phyloP scores from a whole-genome alignment of 2,113 vertebrate species.

The Hippocampus zosterae region DNA sequence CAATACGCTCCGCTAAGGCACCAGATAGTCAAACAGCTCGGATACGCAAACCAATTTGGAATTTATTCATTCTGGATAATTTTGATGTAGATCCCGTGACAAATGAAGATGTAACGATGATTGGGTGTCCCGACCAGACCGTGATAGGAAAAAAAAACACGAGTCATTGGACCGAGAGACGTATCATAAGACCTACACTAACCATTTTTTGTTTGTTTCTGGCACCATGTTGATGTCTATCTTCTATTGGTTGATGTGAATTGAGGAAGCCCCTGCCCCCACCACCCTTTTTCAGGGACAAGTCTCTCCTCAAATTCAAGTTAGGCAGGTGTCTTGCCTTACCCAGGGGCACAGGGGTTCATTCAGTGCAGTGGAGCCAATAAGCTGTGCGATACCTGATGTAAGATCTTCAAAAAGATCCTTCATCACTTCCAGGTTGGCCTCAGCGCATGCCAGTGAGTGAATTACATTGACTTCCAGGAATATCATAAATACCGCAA shows the following conservation, averaged over 20 bases:
- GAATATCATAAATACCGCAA: constrained; percentile 40
- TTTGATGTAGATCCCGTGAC: background rate
- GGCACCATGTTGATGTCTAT: background rate
- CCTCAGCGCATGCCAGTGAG: constrained; percentile 15
- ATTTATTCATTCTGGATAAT: background rate
- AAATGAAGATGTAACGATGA: background rate
- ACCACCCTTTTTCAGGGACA: constrained; percentile 11
- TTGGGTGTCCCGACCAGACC: background rate
- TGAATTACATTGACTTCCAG: constrained; percentile 41
- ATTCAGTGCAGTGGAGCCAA: background rate
- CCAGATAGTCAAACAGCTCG: background rate
- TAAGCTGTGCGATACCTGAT: constrained; percentile 27
- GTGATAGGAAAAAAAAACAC: background rate
- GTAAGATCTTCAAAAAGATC: constrained; percentile 19
- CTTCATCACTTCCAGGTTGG: constrained; percentile 9
- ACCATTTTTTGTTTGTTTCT: background rate
- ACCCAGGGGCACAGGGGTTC: constrained; percentile 8
- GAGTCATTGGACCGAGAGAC: background rate
- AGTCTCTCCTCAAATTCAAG: constrained; percentile 21
- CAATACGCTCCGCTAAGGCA: background rate
- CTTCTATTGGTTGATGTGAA: background rate
- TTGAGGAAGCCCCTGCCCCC: background rate
- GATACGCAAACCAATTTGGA: background rate
- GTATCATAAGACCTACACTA: background rate
- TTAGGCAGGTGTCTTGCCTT: constrained; percentile 29